Base-by-base conservation (phyloP, 2,888 invertebrate species). In the Molanna angustata region DNA sequence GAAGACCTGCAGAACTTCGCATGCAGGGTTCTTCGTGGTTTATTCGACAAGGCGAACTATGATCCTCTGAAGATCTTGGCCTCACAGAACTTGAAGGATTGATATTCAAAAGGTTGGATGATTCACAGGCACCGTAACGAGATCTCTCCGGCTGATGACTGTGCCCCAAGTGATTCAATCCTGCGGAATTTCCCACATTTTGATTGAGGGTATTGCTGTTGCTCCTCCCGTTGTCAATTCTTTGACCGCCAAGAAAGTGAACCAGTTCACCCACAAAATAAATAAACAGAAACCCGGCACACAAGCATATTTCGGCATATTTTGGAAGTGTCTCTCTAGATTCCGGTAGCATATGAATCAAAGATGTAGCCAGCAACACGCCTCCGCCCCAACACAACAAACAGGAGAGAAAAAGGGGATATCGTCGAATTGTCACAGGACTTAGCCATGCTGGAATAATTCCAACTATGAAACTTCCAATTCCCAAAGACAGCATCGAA, bases 321-420 rank as follows among this genome's bases (percentile, higher is more conserved):
- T 78, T 66, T 1, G 79, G 76, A 41, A 84, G 66, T 52, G 72
- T 70, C 54, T 82, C 79, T 46, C 86, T 76, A 18, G 86, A 83
- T 74, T 91, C 90, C n/a, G 89, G 89, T 3, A 91, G 70, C 76
- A 91, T 88, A 69, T 91, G 91, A 14, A 88, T 76, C 22, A 90
- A 61, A 0, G 89, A 82, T 0, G 91, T 91, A 1, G 88, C 83
- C 3, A 91, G 69, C 3, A 91, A 74, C 17, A 91, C 86, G 1
- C 91, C 91, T 4, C 86, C 90, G 2, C 91, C 91, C 63, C 88
- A 89, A 64, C 89, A 90, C 1, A 91, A 73, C 4, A 88, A 69
- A 13, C 83, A 76, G 1, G 89, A 88, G 1, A 88, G 74, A 1
- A 83, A 63, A 2, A 88, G 66, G 1, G 85, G 85, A 64, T 80